Conservation (phyloP, 2,797 vertebrate species). For the Dermochelys coriacea region DNA sequence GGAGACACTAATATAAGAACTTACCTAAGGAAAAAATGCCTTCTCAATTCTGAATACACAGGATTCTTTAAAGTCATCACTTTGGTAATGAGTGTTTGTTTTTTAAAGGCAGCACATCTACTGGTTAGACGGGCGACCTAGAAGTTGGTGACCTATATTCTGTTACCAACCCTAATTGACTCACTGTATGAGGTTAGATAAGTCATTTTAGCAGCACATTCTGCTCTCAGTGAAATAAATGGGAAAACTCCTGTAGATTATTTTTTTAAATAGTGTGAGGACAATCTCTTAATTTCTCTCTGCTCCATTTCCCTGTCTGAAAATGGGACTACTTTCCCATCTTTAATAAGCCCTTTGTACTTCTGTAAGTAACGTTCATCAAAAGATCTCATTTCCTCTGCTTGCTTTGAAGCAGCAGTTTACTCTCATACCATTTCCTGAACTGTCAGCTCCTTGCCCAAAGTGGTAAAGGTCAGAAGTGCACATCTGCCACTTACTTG, state of each 20-base stretch:
- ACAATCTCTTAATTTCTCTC: not conserved
- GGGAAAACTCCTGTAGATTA: not conserved
- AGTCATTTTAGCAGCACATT: not conserved
- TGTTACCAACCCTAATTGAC: not conserved
- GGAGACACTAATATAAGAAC: not conserved
- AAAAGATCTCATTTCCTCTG: conserved; percentile 39
- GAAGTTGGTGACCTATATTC: conserved; percentile 24
- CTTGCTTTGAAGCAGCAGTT: conserved; percentile 48
- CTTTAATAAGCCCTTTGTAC: not conserved
- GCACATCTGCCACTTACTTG: conserved; percentile 52
- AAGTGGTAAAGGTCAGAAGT: conserved; percentile 37
- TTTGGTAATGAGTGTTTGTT: not conserved
- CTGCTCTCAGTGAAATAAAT: not conserved
- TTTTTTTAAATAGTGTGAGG: not conserved
- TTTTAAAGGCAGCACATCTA: conserved; percentile 22
- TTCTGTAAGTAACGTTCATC: conserved; percentile 22
- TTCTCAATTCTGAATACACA: conserved; percentile 16
- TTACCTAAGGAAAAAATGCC: conserved; percentile 4
- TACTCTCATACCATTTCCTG: not conserved
- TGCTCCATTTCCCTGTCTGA: not conserved
- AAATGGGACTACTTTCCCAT: conserved; percentile 37
- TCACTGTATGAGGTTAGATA: conserved; percentile 29
- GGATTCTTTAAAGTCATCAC: not conserved
- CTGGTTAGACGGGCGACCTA: not conserved
- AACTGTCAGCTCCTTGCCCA: conserved; percentile 34